These are phyloP conservation scores for Pristionchus japonicus DNA, from an alignment of 2,888 invertebrate species.

Conservation along the genomic window DNA sequence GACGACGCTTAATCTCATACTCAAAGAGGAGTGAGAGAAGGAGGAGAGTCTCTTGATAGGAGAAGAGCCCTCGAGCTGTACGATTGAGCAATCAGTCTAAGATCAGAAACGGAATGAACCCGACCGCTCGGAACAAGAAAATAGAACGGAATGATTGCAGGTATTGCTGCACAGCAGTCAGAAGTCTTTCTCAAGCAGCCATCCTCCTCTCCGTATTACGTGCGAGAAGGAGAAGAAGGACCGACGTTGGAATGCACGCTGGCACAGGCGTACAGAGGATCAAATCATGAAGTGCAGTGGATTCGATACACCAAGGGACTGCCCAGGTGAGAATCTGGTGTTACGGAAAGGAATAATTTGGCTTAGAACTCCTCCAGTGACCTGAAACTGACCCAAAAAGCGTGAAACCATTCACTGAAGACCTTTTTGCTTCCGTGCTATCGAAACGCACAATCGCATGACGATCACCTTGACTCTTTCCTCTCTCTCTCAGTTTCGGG, in stretches of 20 bases:
- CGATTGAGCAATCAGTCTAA: neutral
- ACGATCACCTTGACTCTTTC: conserved; percentile 37
- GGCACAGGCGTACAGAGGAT: conserved; percentile 49
- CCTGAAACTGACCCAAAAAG: neutral
- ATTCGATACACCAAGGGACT: conserved; percentile 57
- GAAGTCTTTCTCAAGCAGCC: conserved; percentile 54
- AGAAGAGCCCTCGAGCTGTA: conserved; percentile 42
- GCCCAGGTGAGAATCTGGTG: conserved; percentile 49
- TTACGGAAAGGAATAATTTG: neutral
- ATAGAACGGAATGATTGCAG: neutral
- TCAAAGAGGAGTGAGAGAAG: conserved; percentile 26
- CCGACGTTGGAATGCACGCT: conserved; percentile 65
- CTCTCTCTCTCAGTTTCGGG: neutral
- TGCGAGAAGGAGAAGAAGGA: conserved; percentile 62
- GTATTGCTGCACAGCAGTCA: neutral
- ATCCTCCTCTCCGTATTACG: conserved; percentile 66
- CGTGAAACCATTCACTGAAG: neutral
- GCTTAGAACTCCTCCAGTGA: neutral
- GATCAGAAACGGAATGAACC: neutral
- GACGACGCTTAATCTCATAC: conserved; percentile 37
- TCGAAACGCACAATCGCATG: conserved; percentile 25
- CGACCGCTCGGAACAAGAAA: neutral
- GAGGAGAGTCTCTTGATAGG: conserved; percentile 30
- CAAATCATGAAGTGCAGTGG: conserved; percentile 60
- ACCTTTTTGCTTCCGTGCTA: neutral